These are phyloP conservation scores for Orchesella flavescens DNA, from an alignment of 2,888 invertebrate genomes.

Conservation along the genomic window DNA sequence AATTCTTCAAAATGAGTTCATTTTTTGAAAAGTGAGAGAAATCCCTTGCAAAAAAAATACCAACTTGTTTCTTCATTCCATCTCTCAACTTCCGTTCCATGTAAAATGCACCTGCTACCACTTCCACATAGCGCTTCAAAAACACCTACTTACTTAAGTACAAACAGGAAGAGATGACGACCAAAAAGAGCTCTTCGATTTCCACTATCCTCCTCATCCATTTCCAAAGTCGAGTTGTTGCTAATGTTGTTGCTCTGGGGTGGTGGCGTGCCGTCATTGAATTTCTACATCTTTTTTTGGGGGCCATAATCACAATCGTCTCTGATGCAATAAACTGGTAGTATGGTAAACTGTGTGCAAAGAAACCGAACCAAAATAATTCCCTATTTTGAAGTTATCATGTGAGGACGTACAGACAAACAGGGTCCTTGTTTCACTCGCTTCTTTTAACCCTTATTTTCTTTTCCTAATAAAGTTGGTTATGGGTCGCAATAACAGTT, in stretches of 20 bases:
- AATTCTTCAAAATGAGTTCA: constrained; percentile 30
- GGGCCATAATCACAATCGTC: constrained; percentile 24
- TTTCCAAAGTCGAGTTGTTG: background rate
- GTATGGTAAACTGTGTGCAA: too few relatives aligned
- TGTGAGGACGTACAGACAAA: background rate
- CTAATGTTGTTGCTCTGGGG: background rate
- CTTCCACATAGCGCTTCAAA: background rate
- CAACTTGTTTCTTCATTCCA: background rate
- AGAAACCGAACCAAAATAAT: too few relatives aligned
- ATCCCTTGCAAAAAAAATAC: background rate
- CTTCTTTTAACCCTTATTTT: too few relatives aligned
- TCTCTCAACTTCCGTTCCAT: background rate
- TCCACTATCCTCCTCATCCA: background rate
- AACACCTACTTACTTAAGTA: background rate
- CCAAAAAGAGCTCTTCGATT: background rate
- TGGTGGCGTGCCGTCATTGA: background rate
- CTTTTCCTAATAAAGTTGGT: too few relatives aligned
- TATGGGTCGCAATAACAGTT: too few relatives aligned
- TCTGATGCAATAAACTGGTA: constrained; percentile 32
- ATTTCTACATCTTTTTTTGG: constrained; percentile 1
- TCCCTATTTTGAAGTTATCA: too few relatives aligned
- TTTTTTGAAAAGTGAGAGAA: constrained; percentile 22
- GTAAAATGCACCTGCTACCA: constrained; percentile 23
- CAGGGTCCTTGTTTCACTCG: background rate
- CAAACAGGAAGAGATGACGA: background rate